Base-by-base conservation (phyloP, 64 coral and sea anemone genomes). In the Stylophora pistillata region DNA sequence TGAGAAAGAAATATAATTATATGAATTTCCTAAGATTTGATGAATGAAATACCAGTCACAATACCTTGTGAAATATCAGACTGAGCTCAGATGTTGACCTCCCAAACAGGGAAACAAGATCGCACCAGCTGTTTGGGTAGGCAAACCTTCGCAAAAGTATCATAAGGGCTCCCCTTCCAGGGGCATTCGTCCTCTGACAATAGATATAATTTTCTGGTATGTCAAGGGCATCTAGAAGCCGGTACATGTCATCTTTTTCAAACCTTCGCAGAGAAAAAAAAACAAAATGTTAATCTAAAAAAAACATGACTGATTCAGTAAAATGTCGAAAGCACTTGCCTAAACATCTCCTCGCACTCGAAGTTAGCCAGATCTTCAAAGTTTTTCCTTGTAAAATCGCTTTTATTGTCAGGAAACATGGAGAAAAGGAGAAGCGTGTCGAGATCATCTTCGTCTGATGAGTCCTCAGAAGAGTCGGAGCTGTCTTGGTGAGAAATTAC, bases 1-100 rank as follows among this genome's bases (percentile, higher is more conserved):
- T 81, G 82, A 86, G 82, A 86, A 86, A 71, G 82, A 72, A 86
- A 86, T 86, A 71, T 86, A 86, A 86, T 86, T 86, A 86, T 86
- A 86, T 86, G 82, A 86, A 86, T 86, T 86, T 86, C 82, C 82
- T 86, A n/a, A n/a, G n/a, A n/a, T n/a, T n/a, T n/a, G n/a, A n/a
- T n/a, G n/a, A n/a, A n/a, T n/a, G n/a, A n/a, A n/a, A n/a, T n/a
- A n/a, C n/a, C n/a, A n/a, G n/a, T n/a, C n/a, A n/a, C n/a, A n/a
- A n/a, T n/a, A n/a, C n/a, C n/a, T n/a, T n/a, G n/a, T n/a, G n/a
- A n/a, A n/a, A n/a, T n/a, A n/a, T n/a, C n/a, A n/a, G n/a, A 86
- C 56, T 58, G 56, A 86, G 83, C 60, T 86, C 62, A 17, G 66
- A 86, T 86, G 79, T 74, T 53, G 47, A 58, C 85, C 16, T 87